A percentile compares a stretch with the other conserved stretches of the same genome.
These are phyloP conservation scores for Siniperca undulata DNA, from an alignment of 2,797 vertebrate species.

Conservation along the genomic window DNA sequence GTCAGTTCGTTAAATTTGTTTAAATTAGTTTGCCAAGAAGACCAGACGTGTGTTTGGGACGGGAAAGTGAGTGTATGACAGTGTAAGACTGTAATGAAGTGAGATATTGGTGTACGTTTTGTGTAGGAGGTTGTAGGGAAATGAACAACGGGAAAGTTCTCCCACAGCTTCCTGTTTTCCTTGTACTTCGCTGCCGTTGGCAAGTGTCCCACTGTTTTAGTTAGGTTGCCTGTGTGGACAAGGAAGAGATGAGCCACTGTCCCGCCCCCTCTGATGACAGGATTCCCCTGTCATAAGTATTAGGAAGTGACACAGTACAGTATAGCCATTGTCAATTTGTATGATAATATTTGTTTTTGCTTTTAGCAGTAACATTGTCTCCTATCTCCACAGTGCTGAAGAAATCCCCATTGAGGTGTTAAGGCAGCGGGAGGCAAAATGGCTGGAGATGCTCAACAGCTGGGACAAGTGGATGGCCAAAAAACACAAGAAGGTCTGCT, in stretches of 20 bases:
- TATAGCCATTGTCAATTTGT: neutral
- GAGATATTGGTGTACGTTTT: slow-evolving; percentile 22
- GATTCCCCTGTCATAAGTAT: slow-evolving; percentile 15
- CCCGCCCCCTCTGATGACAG: slow-evolving; percentile 1
- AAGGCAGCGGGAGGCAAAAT: slow-evolving; percentile 94
- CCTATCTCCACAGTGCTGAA: slow-evolving; percentile 82
- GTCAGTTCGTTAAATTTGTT: slow-evolving; percentile 1
- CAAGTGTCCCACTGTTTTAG: slow-evolving; percentile 54
- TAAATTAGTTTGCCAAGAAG: slow-evolving; percentile 8
- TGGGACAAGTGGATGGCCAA: slow-evolving; percentile 99
- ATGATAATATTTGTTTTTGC: neutral
- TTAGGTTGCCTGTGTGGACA: slow-evolving; percentile 68
- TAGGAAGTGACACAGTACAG: slow-evolving; percentile 16
- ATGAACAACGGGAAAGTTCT: slow-evolving; percentile 72
- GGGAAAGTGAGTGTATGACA: neutral
- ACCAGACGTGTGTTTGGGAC: neutral
- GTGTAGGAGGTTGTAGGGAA: slow-evolving; percentile 33
- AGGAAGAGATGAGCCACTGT: slow-evolving; percentile 58
- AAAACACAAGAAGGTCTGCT: slow-evolving; percentile 94
- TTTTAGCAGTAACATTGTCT: slow-evolving; percentile 12
- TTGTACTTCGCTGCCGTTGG: slow-evolving; percentile 45
- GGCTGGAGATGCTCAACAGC: slow-evolving; percentile 98
- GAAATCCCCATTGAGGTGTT: slow-evolving; percentile 91
- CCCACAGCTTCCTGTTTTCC: slow-evolving; percentile 80
- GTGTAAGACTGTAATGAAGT: neutral